Evolutionary conservation across 2,888 invertebrate genomes (phyloP), one percentile per base, ranked within the genome.

Genomic region (Eilema caniola): DNA sequence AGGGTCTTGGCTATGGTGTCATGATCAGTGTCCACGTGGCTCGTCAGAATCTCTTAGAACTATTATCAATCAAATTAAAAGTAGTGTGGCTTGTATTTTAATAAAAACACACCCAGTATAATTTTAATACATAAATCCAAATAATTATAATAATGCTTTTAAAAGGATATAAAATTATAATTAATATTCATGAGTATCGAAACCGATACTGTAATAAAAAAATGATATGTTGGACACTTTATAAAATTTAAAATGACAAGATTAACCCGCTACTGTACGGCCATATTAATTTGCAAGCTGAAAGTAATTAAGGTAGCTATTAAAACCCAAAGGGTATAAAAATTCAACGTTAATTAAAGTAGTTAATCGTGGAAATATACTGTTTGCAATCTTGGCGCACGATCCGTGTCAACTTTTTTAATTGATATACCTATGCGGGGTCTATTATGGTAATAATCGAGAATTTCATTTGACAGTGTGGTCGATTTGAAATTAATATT

Each of bases 381-480:
- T 77, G 77, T 76, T 72, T 69, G 75, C 79, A 83, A 84, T 83
- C 83, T 86, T 82, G 76, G 78, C 78, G 76, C 78, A 75, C 82
- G 81, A 83, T 80, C 78, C 84, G 83, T 83, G 83, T 80, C 80
- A 83, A 84, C 81, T 85, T 86, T 86, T 88, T 87, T 85, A 84
- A 88, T 86, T 87, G 83, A 82, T 82, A 81, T 82, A 78, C 76
- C 75, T 83, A 77, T 82, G 76, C 72, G 81, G 53, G 69, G 24
- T 56, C 20, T 77, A 82, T 80, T 78, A 71, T 74, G 63, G 62
- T 70, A 67, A 57, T 71, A 37, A 24, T n/a, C n/a, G n/a, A 70
- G 53, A 62, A 57, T 67, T 47, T 57, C 20, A 28, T 37, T 70
- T 16, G 0, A 10, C 16, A 25, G 7, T 25, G 1, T 25, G 1